Evolutionary conservation across 2,888 invertebrate genomes (phyloP).

Genomic region (Cephonodes hylas): DNA sequence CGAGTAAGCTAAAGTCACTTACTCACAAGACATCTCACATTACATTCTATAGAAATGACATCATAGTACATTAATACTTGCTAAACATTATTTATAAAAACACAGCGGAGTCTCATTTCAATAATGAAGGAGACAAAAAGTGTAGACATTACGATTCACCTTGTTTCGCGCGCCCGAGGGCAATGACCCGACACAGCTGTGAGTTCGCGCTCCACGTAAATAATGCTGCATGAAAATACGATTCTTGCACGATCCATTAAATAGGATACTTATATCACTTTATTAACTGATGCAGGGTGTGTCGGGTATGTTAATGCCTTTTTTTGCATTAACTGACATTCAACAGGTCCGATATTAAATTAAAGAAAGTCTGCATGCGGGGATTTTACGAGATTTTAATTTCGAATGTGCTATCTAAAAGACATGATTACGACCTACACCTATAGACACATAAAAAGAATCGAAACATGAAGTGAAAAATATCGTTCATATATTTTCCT

Average conservation of each 20-base stretch:
- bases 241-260: slow-evolving; percentile 28
- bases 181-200: slow-evolving; percentile 74
- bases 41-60: slow-evolving; percentile 25
- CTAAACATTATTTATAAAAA: slow-evolving; percentile 34
- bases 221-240: slow-evolving; percentile 34
- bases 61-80: slow-evolving; percentile 31
- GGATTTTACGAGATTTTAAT: not conserved
- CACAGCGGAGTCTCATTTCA: slow-evolving; percentile 45
- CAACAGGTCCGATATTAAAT: not conserved
- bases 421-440: not conserved
- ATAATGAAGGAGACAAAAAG: slow-evolving; percentile 56
- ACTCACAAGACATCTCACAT: slow-evolving; percentile 16
- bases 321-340: not conserved
- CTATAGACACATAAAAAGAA: not conserved
- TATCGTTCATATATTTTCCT: too few relatives aligned
- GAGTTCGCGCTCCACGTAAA: slow-evolving; percentile 45
- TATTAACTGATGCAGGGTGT: not conserved
- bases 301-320: not conserved
- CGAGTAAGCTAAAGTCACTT: not conserved
- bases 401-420: not conserved
- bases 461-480: too few relatives aligned
- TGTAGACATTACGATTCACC: slow-evolving; percentile 64
- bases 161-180: slow-evolving; percentile 69
- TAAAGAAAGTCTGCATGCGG: not conserved
- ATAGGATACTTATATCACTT: not conserved